Base-by-base conservation (phyloP, 2,797 vertebrate genomes). In the Onychomys leucogaster region DNA sequence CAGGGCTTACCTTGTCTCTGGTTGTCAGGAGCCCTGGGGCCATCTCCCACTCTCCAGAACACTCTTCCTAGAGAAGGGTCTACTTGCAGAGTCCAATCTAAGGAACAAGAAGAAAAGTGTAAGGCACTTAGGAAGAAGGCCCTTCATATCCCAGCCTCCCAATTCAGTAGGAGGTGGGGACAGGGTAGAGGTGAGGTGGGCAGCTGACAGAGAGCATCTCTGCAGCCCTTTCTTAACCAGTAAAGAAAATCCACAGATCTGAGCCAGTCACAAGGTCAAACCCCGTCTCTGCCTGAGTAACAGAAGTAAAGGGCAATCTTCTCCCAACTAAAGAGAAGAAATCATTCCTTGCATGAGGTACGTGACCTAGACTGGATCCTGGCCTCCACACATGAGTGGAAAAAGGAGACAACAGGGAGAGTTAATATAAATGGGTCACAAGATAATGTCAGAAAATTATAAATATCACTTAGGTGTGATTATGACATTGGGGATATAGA, bases 21-120 rank as follows among this genome's bases (percentile, higher is more conserved):
- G 67, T n/a, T 32, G 59, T 91, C 82, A 95, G 95, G 90, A 85
- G 78, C 52, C 65, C 92, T 29, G 86, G 95, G 29, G 73, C 82
- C 96, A 89, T 94, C 37, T 85, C 73, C 59, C 90, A 69, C 65
- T 88, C 29, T 71, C 46, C 3, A 23, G 37, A 69, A 80, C 52
- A 12, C 3, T 93, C 92, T 89, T 91, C 11, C 73, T 73, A 27
- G 57, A 95, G 57, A 81, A 88, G 7, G 75, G 52, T 29, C 59
- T 75, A 41, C 32, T 52, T 37, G 52, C 57, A 81, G 25, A 89
- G 55, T 75, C 86, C 94, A 78, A 90, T 55, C 90, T 97, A 23
- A 37, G 55, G 69, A 41, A 80, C 63, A 37, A 75, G 71, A 32
- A 77, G 59, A 77, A 65, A 41, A 49, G 19, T 10, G n/a, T 76